These are phyloP conservation scores for Dreissena rostriformis DNA, from an alignment of 1,140 invertebrate genomes.

Conservation along the genomic window DNA sequence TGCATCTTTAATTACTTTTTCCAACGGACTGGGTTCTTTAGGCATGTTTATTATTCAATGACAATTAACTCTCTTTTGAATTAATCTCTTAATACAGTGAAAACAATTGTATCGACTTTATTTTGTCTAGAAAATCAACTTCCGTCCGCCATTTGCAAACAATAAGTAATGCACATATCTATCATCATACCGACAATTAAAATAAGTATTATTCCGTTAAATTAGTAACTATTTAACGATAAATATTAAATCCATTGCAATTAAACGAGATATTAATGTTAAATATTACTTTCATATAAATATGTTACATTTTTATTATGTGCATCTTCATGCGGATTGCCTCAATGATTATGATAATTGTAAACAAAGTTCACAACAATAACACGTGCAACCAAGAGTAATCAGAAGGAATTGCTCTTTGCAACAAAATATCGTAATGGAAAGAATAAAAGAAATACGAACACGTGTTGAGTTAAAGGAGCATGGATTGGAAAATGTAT, in stretches of 20 bases:
- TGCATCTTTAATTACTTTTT: conserved; percentile 70
- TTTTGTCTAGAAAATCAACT: neutral
- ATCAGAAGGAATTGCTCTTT: neutral
- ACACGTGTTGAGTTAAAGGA: conserved; percentile 76
- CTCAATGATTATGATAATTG: conserved; percentile 1
- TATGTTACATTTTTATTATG: too few species aligned
- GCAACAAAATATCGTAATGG: conserved; percentile 37
- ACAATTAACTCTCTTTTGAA: neutral
- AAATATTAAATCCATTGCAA: too few species aligned
- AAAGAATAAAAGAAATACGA: conserved; percentile 73
- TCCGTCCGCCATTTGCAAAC: conserved; percentile 61
- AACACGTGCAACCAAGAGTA: conserved; percentile 26
- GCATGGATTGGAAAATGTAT: conserved; percentile 78
- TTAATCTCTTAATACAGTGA: too few species aligned
- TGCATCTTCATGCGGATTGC: conserved; percentile 7
- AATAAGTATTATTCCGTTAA: too few species aligned
- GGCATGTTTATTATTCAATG: conserved; percentile 30
- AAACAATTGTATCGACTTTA: too few species aligned
- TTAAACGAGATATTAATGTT: too few species aligned
- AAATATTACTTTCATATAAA: too few species aligned
- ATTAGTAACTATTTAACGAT: too few species aligned
- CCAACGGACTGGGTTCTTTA: conserved; percentile 70
- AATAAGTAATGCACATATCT: conserved; percentile 4
- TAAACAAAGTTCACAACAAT: neutral
- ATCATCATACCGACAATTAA: too few species aligned